phyloP scores from a whole-genome alignment of 2,888 invertebrate genomes.

The Hypomecis punctinalis region DNA sequence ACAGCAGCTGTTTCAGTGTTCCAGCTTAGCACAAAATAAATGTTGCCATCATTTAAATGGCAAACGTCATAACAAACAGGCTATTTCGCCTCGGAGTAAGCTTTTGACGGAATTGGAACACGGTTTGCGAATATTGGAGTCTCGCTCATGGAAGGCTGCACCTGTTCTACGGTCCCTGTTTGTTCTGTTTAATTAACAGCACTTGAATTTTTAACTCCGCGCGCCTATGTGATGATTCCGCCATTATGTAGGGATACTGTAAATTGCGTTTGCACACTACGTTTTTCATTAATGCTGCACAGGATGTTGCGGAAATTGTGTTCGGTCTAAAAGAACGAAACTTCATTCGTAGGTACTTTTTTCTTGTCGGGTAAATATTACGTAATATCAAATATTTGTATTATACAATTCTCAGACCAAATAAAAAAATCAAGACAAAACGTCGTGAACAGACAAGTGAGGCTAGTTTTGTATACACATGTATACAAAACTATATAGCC shows the following conservation, averaged over 20 bases:
- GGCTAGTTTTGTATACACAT: too few species aligned
- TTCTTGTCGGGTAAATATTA: too few species aligned
- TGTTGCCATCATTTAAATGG: conserved; percentile 20
- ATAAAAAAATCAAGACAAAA: too few species aligned
- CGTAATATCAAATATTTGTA: too few species aligned
- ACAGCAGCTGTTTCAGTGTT: conserved; percentile 20
- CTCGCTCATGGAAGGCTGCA: conserved; percentile 20
- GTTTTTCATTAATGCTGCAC: conserved; percentile 7
- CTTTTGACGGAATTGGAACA: conserved; percentile 25
- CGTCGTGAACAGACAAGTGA: too few species aligned
- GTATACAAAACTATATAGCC: too few species aligned
- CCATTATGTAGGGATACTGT: not conserved
- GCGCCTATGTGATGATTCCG: conserved; percentile 7
- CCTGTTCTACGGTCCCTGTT: conserved; percentile 22
- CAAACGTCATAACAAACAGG: conserved; percentile 24
- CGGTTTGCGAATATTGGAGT: conserved; percentile 24
- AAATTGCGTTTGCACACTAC: conserved; percentile 11
- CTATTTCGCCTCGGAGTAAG: conserved; percentile 24
- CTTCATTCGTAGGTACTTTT: too few species aligned
- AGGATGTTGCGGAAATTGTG: not conserved
- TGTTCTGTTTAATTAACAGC: conserved; percentile 38
- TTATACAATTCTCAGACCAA: too few species aligned
- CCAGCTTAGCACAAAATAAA: conserved; percentile 24
- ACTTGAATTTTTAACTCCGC: conserved; percentile 38
- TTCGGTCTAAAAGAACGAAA: not conserved